Conservation (phyloP, 2,113 vertebrate genomes). For the Prochilodus magdalenae region DNA sequence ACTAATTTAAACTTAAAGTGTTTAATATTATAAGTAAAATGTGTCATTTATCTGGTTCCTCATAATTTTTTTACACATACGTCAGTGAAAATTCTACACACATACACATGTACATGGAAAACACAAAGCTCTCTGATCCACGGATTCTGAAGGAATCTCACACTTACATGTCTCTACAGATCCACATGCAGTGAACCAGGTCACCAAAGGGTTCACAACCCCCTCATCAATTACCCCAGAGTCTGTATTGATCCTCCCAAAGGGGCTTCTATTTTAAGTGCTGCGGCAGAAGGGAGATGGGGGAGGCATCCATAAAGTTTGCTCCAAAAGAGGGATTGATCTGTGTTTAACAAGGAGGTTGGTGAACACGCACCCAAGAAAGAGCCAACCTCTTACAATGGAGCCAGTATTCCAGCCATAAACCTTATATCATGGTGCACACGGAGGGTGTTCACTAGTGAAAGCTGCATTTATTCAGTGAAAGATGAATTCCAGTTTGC, state of each 20-base stretch:
- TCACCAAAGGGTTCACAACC: constrained; percentile 27
- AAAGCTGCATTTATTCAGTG: neutral
- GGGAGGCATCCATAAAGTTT: constrained; percentile 60
- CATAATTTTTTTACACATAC: no score
- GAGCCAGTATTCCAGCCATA: neutral
- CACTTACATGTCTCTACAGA: constrained; percentile 1
- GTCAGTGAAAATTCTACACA: no score
- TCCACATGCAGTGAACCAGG: neutral
- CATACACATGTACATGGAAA: no score
- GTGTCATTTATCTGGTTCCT: no score
- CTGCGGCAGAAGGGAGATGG: constrained; percentile 47
- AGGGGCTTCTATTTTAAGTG: constrained; percentile 65
- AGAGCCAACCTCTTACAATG: neutral
- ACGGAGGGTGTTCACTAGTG: neutral
- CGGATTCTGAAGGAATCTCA: neutral
- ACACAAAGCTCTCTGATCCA: neutral
- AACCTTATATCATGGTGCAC: neutral
- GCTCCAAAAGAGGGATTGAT: constrained; percentile 61
- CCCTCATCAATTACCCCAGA: constrained; percentile 58
- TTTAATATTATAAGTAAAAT: no score
- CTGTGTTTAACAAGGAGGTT: constrained; percentile 52
- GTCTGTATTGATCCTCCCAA: constrained; percentile 60
- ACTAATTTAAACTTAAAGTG: no score
- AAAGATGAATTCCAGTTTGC: neutral
- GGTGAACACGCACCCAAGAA: neutral